A percentile compares a stretch with the other conserved stretches of the same genome.
These are phyloP conservation scores for Aleiodes leptofemur DNA, from an alignment of 2,888 invertebrate genomes.

Conservation along the genomic window DNA sequence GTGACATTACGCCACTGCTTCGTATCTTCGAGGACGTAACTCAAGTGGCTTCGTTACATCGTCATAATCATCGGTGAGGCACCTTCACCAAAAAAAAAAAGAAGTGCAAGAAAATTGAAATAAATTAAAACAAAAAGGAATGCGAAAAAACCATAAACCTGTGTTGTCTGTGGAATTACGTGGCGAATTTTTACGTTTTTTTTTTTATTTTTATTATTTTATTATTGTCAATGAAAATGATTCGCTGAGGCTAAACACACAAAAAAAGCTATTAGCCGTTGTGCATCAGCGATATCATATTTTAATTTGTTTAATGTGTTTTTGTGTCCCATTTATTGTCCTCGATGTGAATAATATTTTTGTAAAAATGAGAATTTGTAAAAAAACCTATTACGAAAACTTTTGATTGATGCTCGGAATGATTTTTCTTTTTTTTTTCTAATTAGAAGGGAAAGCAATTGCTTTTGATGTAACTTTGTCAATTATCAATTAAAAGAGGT, in stretches of 20 bases:
- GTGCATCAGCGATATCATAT: slow-evolving; percentile 17
- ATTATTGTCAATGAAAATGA: slow-evolving; percentile 24
- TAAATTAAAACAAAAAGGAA: slow-evolving; percentile 35
- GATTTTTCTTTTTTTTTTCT: slow-evolving; percentile 20
- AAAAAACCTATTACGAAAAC: too few relatives aligned
- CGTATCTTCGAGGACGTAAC: slow-evolving; percentile 84
- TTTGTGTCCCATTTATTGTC: slow-evolving; percentile 6
- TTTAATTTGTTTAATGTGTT: slow-evolving; percentile 3
- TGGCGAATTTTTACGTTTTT: slow-evolving; percentile 8
- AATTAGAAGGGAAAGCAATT: slow-evolving; percentile 1
- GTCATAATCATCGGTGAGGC: slow-evolving; percentile 69
- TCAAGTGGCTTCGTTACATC: slow-evolving; percentile 77
- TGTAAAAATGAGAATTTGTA: not conserved
- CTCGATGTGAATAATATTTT: slow-evolving; percentile 21
- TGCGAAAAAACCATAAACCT: slow-evolving; percentile 30
- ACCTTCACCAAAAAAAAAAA: slow-evolving; percentile 23
- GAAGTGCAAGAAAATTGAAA: slow-evolving; percentile 6
- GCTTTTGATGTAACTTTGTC: slow-evolving; percentile 14
- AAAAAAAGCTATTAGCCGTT: slow-evolving; percentile 29
- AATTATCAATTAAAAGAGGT: slow-evolving; percentile 20
- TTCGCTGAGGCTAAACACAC: slow-evolving; percentile 44
- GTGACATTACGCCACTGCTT: slow-evolving; percentile 86
- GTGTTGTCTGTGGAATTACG: slow-evolving; percentile 42
- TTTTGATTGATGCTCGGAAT: slow-evolving; percentile 3
- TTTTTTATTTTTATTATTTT: not conserved